Evolutionary conservation across 1,140 invertebrate genomes (phyloP).

Genomic region (Cydia amplana): DNA sequence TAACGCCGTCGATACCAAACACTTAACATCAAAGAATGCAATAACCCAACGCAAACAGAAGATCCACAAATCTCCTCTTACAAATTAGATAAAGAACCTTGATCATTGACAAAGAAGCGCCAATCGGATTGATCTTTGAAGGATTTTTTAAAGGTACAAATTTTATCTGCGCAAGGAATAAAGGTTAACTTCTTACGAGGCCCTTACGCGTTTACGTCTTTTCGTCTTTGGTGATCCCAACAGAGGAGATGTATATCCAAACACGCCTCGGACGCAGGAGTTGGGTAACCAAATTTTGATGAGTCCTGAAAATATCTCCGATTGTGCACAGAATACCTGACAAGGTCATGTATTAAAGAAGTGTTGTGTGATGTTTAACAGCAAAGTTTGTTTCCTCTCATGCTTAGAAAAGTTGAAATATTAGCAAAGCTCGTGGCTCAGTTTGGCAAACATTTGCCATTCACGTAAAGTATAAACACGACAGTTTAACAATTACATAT

Average conservation of each 20-base stretch:
- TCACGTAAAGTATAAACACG: no score
- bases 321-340: no score
- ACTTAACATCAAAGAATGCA: slow-evolving; percentile 16
- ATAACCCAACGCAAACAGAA: neutral
- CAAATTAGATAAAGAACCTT: slow-evolving; percentile 30
- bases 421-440: no score
- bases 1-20: neutral
- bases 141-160: slow-evolving; percentile 35
- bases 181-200: neutral
- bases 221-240: neutral
- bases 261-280: neutral
- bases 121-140: slow-evolving; percentile 35
- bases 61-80: slow-evolving; percentile 16
- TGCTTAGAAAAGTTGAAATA: no score
- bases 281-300: neutral
- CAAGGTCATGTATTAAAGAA: no score
- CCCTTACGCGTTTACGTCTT: neutral
- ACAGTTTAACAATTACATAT: no score
- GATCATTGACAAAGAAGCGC: slow-evolving; percentile 21
- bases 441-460: no score
- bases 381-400: no score
- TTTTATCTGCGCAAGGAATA: neutral
- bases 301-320: no score
- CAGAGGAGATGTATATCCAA: neutral
- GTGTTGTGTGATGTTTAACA: no score